Conservation (phyloP, 1,140 invertebrate genomes). For the Drosophila mayri region DNA sequence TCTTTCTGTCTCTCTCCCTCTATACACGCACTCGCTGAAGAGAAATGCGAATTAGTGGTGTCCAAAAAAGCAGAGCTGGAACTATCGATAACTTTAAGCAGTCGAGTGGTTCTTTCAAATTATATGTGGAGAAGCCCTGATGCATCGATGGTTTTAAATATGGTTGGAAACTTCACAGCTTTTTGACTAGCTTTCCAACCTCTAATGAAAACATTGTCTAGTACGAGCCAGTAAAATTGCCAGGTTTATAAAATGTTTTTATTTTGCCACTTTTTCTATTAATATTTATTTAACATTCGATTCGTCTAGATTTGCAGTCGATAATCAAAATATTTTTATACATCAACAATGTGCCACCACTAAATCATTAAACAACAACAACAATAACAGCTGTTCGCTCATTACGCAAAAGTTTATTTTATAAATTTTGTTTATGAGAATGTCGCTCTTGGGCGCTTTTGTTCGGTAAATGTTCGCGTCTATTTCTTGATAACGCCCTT, state of each 20-base stretch:
- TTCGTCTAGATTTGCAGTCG: neutral
- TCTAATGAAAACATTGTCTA: too few relatives aligned
- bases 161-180: too few relatives aligned
- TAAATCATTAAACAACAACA: constrained; percentile 3
- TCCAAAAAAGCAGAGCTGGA: neutral
- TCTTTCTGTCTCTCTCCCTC: neutral
- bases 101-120: neutral
- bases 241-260: neutral
- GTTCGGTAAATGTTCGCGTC: constrained; percentile 39
- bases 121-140: too few relatives aligned
- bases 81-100: neutral
- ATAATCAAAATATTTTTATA: neutral
- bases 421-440: constrained; percentile 56
- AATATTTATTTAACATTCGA: neutral
- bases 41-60: neutral
- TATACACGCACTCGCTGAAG: constrained; percentile 2
- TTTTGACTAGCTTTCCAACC: too few relatives aligned
- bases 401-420: constrained; percentile 45
- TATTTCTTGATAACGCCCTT: too few relatives aligned
- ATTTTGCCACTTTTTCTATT: neutral
- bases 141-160: too few relatives aligned
- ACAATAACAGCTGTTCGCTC: constrained; percentile 18
- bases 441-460: constrained; percentile 59
- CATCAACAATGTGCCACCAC: neutral
- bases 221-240: too few relatives aligned